Evolutionary conservation across 2,797 vertebrate genomes (phyloP).

Genomic region (Xenops minutus): DNA sequence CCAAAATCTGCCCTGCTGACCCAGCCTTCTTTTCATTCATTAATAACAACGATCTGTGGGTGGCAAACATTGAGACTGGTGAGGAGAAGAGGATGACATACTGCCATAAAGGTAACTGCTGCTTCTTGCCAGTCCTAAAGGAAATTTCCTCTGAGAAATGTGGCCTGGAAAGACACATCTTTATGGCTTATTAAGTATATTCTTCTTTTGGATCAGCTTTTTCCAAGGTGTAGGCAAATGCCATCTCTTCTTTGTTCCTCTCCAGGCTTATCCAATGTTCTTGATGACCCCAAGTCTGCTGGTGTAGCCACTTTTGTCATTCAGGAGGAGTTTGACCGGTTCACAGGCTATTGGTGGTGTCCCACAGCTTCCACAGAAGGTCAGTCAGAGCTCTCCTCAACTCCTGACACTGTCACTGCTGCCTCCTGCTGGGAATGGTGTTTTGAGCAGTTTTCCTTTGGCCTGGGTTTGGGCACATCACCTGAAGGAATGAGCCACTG

Average conservation of each 20-base stretch:
- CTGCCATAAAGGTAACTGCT: conserved; percentile 77
- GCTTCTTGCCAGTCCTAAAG: not conserved
- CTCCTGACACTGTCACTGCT: not conserved
- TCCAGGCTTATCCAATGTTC: conserved; percentile 88
- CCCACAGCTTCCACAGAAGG: conserved; percentile 86
- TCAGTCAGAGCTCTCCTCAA: conserved; percentile 72
- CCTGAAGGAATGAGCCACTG: not conserved
- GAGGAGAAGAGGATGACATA: conserved; percentile 79
- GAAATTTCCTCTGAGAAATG: not conserved
- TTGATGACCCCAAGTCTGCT: conserved; percentile 93
- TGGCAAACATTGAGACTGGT: conserved; percentile 88
- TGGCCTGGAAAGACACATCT: not conserved
- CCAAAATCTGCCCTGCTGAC: conserved; percentile 92
- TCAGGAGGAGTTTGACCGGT: conserved; percentile 98
- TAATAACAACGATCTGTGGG: conserved; percentile 95
- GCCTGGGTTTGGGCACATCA: not conserved
- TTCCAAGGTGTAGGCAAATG: not conserved
- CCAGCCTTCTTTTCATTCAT: conserved; percentile 94
- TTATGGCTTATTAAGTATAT: not conserved
- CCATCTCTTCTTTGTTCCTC: not conserved
- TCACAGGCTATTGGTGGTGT: conserved; percentile 98
- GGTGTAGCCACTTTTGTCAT: conserved; percentile 98
- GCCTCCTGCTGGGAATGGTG: not conserved
- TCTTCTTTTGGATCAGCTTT: not conserved
- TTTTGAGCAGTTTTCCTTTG: not conserved